These are phyloP conservation scores for Leptinotarsa rubiginosa DNA, from an alignment of 2,888 invertebrate genomes.

Conservation along the genomic window DNA sequence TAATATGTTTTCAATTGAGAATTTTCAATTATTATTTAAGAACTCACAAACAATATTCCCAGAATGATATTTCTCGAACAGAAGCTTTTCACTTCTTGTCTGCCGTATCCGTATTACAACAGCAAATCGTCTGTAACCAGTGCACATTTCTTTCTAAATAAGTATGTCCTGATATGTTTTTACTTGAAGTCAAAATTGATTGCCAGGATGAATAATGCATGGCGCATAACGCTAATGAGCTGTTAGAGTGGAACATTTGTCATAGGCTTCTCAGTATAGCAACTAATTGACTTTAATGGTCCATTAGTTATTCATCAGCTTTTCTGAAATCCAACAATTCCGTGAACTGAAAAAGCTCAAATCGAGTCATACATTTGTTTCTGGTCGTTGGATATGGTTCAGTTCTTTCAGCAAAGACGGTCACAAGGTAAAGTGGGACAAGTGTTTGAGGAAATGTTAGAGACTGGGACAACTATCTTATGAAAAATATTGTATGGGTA, in stretches of 20 bases:
- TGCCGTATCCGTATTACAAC: background rate
- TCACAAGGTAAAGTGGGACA: background rate
- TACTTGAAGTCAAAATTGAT: background rate
- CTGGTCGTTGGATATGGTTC: background rate
- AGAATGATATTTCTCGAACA: background rate
- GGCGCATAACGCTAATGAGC: constrained; percentile 9
- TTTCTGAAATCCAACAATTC: constrained; percentile 1
- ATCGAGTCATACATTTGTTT: background rate
- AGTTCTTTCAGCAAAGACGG: background rate
- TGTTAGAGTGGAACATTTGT: constrained; percentile 11
- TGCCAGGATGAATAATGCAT: constrained; percentile 6
- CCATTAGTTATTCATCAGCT: constrained; percentile 15
- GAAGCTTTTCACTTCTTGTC: background rate
- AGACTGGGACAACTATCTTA: background rate
- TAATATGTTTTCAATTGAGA: no score
- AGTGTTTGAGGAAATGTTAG: background rate
- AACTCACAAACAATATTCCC: background rate
- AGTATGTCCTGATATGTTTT: background rate
- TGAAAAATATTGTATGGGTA: no score
- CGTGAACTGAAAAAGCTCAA: background rate
- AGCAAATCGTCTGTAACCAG: background rate
- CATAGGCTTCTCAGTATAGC: constrained; percentile 7
- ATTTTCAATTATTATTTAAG: no score
- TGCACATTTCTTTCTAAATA: background rate
- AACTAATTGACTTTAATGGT: constrained; percentile 13